These are phyloP conservation scores for Hololepta plana DNA, from an alignment of 2,888 invertebrate genomes.

Conservation along the genomic window DNA sequence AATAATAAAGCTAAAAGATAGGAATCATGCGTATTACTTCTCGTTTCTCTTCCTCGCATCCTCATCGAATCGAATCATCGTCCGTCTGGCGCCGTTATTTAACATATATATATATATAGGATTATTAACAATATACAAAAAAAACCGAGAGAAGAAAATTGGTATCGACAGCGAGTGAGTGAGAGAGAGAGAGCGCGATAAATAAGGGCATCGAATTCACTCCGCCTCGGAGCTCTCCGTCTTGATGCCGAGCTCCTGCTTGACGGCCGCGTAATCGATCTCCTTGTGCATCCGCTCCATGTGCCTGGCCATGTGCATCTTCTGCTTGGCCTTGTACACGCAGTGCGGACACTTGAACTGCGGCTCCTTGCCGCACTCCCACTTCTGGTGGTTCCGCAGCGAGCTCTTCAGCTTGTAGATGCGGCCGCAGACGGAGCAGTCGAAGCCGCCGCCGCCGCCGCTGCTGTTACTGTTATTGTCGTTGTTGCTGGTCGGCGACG, in stretches of 20 bases:
- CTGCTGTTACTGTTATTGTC: constrained; percentile 10
- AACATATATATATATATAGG: constrained; percentile 1
- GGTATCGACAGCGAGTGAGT: no score
- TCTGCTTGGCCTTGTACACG: constrained; percentile 68
- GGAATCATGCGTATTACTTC: no score
- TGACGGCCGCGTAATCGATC: constrained; percentile 22
- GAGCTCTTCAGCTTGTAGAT: constrained; percentile 78
- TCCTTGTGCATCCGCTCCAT: constrained; percentile 66
- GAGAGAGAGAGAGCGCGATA: no score
- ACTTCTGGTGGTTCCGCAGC: constrained; percentile 65
- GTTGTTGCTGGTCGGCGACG: constrained; percentile 10
- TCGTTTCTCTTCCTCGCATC: no score
- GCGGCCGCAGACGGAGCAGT: constrained; percentile 66
- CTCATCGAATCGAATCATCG: no score
- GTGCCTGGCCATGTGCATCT: constrained; percentile 69
- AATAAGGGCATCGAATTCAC: constrained; percentile 11
- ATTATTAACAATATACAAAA: constrained; percentile 7
- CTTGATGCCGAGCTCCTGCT: constrained; percentile 18
- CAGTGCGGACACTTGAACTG: constrained; percentile 70
- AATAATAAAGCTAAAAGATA: no score
- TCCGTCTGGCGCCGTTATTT: constrained; percentile 1
- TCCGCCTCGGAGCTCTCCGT: constrained; percentile 13
- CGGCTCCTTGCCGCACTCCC: constrained; percentile 74
- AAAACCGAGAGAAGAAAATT: constrained; percentile 7
- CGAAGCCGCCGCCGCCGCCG: constrained; percentile 35